Percentiles rank a stretch among this genome's conserved stretches.
phyloP scores from a whole-genome alignment of 2,113 vertebrate genomes.

The Solea solea region DNA sequence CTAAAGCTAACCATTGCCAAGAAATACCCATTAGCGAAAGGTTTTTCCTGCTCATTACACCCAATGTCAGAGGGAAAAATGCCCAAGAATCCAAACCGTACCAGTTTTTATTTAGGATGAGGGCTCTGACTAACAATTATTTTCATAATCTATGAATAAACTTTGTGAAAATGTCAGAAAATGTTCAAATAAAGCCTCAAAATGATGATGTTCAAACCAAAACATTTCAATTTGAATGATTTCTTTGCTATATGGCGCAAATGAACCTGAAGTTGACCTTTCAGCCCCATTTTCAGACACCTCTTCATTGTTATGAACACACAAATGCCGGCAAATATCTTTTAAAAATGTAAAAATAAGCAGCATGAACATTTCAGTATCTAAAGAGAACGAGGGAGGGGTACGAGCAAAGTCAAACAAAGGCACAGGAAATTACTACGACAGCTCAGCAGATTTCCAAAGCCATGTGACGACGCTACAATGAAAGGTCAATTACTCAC shows the following conservation, averaged over 20 bases:
- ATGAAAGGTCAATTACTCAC: slow-evolving; percentile 11
- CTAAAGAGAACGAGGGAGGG: slow-evolving; percentile 13
- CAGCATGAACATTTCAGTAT: slow-evolving; percentile 10
- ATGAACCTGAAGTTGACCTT: no score
- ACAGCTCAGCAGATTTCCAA: slow-evolving; percentile 42
- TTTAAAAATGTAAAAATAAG: background rate
- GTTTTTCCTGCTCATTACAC: slow-evolving; percentile 47
- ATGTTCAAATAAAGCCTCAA: no score
- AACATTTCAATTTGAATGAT: no score
- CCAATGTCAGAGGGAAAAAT: slow-evolving; percentile 31
- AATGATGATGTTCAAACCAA: no score
- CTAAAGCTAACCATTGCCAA: slow-evolving; percentile 40
- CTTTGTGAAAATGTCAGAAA: no score
- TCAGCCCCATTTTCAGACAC: no score
- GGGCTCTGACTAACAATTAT: no score
- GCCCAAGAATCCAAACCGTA: no score
- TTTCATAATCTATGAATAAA: no score
- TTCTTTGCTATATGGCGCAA: no score
- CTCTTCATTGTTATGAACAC: background rate
- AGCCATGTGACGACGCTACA: slow-evolving; percentile 32
- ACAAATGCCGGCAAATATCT: background rate
- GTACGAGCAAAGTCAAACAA: slow-evolving; percentile 26
- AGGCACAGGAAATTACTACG: slow-evolving; percentile 56
- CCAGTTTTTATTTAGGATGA: no score
- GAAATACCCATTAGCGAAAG: slow-evolving; percentile 48